Conservation (phyloP, 1,140 invertebrate species). For the Physella acuta region DNA sequence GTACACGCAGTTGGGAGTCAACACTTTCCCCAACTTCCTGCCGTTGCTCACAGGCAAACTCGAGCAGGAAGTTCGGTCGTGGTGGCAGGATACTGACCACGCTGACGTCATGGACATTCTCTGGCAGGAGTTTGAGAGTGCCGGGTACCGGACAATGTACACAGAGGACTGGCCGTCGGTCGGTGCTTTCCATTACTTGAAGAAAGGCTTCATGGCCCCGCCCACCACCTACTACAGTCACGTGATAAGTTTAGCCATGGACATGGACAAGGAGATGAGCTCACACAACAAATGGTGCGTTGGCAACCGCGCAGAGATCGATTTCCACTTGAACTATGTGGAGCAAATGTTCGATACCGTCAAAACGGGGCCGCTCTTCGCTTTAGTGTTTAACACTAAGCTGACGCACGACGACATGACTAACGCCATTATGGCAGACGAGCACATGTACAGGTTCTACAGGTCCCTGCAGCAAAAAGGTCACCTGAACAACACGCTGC, state of each 20-base stretch:
- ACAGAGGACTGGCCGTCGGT: not conserved
- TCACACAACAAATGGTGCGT: not conserved
- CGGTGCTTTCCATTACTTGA: not conserved
- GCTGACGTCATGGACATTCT: not conserved
- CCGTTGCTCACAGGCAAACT: not conserved
- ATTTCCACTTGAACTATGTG: not conserved
- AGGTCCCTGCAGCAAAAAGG: constrained; percentile 3
- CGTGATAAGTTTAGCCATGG: not conserved
- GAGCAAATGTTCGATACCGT: not conserved
- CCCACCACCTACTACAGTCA: not conserved
- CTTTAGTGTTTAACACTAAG: not conserved
- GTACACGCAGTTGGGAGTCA: not conserved
- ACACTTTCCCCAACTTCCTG: constrained; percentile 4
- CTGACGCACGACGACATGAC: not conserved
- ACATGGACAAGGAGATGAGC: not conserved
- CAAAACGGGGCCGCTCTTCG: not conserved
- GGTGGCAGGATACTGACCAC: not conserved
- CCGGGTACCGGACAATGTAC: constrained; percentile 1
- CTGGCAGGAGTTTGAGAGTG: not conserved
- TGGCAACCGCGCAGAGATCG: not conserved
- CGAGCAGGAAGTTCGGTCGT: not conserved
- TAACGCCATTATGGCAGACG: not conserved
- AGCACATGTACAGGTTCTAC: not conserved
- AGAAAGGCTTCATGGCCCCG: not conserved
- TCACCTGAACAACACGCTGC: constrained; percentile 60